Evolutionary conservation across 2,888 invertebrate genomes (phyloP).

Genomic region (Amphipoea oculea): DNA sequence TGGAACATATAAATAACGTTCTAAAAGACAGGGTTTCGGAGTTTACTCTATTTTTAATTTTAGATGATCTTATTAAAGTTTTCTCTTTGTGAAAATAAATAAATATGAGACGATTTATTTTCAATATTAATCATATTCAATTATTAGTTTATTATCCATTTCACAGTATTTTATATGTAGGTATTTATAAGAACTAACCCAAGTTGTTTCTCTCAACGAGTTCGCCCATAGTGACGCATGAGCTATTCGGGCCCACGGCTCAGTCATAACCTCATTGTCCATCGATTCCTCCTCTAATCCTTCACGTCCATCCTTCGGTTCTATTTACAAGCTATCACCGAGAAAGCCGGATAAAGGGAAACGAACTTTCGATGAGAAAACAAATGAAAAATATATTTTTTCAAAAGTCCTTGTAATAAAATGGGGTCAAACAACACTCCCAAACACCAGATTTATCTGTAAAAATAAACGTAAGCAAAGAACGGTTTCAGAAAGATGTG

Average conservation of each 20-base stretch:
- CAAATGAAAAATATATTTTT: constrained; percentile 54
- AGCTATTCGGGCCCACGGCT: constrained; percentile 74
- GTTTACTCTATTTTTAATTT: constrained; percentile 46
- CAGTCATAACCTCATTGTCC: constrained; percentile 81
- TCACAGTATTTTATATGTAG: constrained; percentile 18
- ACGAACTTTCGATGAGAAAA: constrained; percentile 59
- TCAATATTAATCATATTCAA: constrained; percentile 36
- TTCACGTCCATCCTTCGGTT: constrained; percentile 65
- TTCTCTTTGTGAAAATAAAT: constrained; percentile 34
- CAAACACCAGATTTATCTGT: constrained; percentile 45
- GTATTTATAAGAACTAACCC: constrained; percentile 30
- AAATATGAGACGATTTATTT: constrained; percentile 36
- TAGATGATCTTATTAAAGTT: constrained; percentile 31
- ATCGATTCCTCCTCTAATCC: constrained; percentile 81
- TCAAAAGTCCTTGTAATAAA: constrained; percentile 55
- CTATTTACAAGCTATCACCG: constrained; percentile 66
- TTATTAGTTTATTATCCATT: constrained; percentile 39
- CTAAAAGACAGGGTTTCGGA: constrained; percentile 55
- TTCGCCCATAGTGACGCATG: constrained; percentile 29
- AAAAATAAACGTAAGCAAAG: constrained; percentile 40
- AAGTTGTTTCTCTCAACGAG: constrained; percentile 52
- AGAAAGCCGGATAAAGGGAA: constrained; percentile 57
- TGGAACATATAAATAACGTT: constrained; percentile 63
- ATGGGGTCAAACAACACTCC: constrained; percentile 57
- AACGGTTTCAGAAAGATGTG: constrained; percentile 14